Base-by-base conservation (phyloP, 2,888 invertebrate species). In the Eupithecia subfuscata region DNA sequence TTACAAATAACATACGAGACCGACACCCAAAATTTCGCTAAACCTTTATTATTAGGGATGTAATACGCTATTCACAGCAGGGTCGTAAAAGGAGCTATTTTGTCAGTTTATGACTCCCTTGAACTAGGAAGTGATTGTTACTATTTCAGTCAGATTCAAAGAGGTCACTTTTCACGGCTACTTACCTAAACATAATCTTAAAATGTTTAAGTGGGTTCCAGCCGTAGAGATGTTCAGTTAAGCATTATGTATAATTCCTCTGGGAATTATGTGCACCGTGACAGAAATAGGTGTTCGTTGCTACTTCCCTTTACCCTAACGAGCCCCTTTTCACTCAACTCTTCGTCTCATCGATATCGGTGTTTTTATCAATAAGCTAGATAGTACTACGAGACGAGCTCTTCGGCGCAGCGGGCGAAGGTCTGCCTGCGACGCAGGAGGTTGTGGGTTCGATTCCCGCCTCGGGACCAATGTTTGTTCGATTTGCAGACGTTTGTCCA, bases 121-220 rank as follows among this genome's bases (percentile, higher is more conserved):
- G 86, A 88, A 88, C 88, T 89, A 83, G 86, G 87, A 88, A 88
- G 85, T 81, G 77, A 80, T 82, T 79, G 80, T 65, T 74, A 74
- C 84, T 86, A 87, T 86, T 85, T 85, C 69, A 69, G 79, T 78
- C 45, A 74, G 73, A 71, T 75, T 48, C 52, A n/a, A 68, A 68
- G 64, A 63, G n/a, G 30, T 25, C 18, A n/a, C 52, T 43, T 68
- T 43, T 68, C 68, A 68, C 68, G 68, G 68, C 68, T 67, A 43
- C 67, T 67, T 37, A 67, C 65, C 22, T 6, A n/a, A 67, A 14
- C 6, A 72, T 74, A 70, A 68, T 37, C 37, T 67, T 37, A 67
- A 67, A 67, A 25, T 60, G 11, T 60, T 25, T 60, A 60, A 56
- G 25, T 60, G 25, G 6, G 25, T 60, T 60, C 60, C 14, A 60